phyloP scores from a whole-genome alignment of 1,140 invertebrate species.

The Camponotus floridanus region DNA sequence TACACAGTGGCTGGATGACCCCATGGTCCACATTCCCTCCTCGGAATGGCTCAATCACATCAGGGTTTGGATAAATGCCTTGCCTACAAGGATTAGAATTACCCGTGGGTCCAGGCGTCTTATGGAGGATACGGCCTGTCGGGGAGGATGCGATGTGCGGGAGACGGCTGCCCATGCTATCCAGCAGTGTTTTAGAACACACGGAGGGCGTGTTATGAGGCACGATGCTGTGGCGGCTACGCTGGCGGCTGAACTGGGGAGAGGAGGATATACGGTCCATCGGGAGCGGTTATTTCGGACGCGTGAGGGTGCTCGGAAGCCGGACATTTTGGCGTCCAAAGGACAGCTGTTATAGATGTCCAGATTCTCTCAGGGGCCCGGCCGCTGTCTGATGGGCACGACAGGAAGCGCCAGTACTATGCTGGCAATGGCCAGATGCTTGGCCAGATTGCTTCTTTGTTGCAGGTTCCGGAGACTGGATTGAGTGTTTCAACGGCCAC shows the following conservation, averaged over 20 bases:
- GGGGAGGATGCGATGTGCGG: constrained; percentile 72
- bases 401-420: constrained; percentile 52
- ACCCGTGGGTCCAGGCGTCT: constrained; percentile 15
- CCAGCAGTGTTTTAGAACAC: constrained; percentile 79
- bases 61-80: constrained; percentile 8
- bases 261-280: constrained; percentile 8
- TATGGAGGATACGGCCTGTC: constrained; percentile 53
- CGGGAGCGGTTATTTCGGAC: constrained; percentile 52
- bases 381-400: background rate
- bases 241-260: constrained; percentile 11
- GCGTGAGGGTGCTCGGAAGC: constrained; percentile 16
- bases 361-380: constrained; percentile 42
- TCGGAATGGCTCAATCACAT: background rate
- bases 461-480: background rate
- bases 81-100: constrained; percentile 19
- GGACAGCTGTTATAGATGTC: constrained; percentile 44
- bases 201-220: constrained; percentile 78
- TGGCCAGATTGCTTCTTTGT: background rate
- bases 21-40: background rate
- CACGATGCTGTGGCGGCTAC: constrained; percentile 71
- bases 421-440: background rate
- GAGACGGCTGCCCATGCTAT: constrained; percentile 81
- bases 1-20: background rate
- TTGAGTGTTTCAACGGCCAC: constrained; percentile 15
- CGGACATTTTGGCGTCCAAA: constrained; percentile 13